phyloP scores from a whole-genome alignment of 2,113 vertebrate species.

The Hemiscyllium ocellatum region DNA sequence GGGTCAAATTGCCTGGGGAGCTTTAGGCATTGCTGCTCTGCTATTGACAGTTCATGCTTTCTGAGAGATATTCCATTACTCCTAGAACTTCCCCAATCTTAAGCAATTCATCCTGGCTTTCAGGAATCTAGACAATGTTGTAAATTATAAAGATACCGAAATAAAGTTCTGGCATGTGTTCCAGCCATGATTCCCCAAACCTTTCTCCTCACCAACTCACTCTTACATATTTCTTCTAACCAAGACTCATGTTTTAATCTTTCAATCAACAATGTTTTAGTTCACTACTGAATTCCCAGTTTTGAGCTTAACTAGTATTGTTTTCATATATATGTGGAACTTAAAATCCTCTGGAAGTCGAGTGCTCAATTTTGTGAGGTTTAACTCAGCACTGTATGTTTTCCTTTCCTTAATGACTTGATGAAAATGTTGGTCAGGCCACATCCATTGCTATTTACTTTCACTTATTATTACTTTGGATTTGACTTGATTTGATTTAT shows the following conservation, averaged over 20 bases:
- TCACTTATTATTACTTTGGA: too few species aligned
- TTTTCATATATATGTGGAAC: not conserved
- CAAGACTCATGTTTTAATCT: not conserved
- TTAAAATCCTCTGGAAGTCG: not conserved
- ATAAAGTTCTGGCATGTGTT: not conserved
- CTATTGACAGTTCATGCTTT: not conserved
- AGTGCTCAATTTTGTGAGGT: not conserved
- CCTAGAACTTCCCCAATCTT: too few species aligned
- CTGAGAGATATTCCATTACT: too few species aligned
- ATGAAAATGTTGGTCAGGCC: not conserved
- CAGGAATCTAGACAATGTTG: too few species aligned
- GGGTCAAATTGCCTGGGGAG: not conserved
- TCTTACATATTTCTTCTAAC: not conserved
- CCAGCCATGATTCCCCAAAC: not conserved
- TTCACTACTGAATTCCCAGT: not conserved
- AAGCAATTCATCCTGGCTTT: too few species aligned
- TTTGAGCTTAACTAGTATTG: not conserved
- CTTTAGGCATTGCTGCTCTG: not conserved
- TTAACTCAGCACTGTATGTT: not conserved
- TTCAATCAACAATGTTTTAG: not conserved
- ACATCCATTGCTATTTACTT: not conserved
- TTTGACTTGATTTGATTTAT: too few species aligned
- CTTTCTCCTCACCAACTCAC: not conserved
- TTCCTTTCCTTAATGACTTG: not conserved
- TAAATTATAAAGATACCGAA: not conserved